Conservation (phyloP, 1,140 invertebrate genomes). For the Leptinotarsa lineolata region DNA sequence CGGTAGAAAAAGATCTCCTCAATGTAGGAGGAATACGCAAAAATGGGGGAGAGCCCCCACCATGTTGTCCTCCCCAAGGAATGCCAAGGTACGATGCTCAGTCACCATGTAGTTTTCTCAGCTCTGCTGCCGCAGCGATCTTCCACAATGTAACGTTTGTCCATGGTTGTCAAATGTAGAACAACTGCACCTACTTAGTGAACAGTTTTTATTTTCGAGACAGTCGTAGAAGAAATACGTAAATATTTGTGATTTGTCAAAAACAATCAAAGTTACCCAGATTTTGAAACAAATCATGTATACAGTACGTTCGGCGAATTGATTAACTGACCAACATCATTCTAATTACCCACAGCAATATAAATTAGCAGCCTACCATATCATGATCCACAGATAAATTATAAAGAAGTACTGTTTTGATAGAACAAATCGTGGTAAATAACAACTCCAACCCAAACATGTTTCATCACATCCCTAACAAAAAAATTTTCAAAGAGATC, state of each 20-base stretch:
- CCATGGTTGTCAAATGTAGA: constrained; percentile 66
- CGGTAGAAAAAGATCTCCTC: constrained; percentile 66
- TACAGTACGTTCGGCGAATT: too few relatives aligned
- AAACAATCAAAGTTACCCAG: too few relatives aligned
- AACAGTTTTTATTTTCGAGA: neutral
- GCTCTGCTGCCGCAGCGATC: constrained; percentile 66
- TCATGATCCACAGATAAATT: too few relatives aligned
- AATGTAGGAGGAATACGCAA: constrained; percentile 43
- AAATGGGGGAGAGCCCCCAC: constrained; percentile 35
- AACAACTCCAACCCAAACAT: too few relatives aligned
- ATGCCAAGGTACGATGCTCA: constrained; percentile 48
- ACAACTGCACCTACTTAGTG: neutral
- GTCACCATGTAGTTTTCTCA: constrained; percentile 60
- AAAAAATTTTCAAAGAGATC: too few relatives aligned
- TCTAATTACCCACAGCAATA: too few relatives aligned
- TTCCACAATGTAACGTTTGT: constrained; percentile 76
- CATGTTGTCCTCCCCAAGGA: constrained; percentile 42
- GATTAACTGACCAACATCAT: too few relatives aligned
- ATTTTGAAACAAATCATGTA: too few relatives aligned
- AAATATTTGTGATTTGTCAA: neutral
- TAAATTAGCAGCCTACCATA: too few relatives aligned
- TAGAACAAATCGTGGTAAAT: too few relatives aligned
- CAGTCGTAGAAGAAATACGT: neutral
- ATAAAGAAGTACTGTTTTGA: too few relatives aligned
- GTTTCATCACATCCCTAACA: too few relatives aligned